These are phyloP conservation scores for Chlorodrepanis virens DNA, from an alignment of 2,113 vertebrate genomes.

Conservation along the genomic window DNA sequence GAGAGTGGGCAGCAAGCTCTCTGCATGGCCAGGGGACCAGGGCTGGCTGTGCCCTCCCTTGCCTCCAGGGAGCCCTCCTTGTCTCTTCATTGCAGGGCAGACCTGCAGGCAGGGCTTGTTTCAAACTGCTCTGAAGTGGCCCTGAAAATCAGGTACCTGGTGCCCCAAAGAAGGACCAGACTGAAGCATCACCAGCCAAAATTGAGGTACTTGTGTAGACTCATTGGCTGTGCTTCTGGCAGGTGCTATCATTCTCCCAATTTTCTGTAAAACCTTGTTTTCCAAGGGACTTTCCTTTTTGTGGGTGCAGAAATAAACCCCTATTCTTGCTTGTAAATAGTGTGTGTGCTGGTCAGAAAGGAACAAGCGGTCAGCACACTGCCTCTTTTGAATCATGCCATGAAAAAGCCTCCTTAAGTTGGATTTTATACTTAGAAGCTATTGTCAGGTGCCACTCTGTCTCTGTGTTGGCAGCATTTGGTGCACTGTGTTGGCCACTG, in stretches of 20 bases:
- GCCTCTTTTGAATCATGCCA: background rate
- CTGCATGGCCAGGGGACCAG: accelerated
- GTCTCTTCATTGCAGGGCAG: background rate
- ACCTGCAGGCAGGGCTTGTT: background rate
- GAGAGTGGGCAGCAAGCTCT: background rate
- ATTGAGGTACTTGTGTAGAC: background rate
- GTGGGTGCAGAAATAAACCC: background rate
- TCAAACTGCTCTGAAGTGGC: background rate
- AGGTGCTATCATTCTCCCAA: accelerated
- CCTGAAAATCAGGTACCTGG: background rate
- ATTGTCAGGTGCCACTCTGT: background rate
- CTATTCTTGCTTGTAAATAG: background rate
- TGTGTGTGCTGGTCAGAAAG: background rate
- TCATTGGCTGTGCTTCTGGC: background rate
- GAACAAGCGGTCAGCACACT: background rate
- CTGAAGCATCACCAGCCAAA: background rate
- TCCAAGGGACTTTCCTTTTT: background rate
- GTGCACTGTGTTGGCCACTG: background rate
- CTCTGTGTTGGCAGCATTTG: background rate
- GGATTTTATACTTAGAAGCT: background rate
- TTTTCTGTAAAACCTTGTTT: background rate
- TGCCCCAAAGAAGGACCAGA: background rate
- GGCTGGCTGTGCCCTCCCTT: background rate
- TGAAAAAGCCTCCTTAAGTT: background rate
- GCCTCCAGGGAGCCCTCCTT: background rate